A percentile compares a stretch with the other conserved stretches of the same genome.
These are phyloP conservation scores for Carettochelys insculpta DNA, from an alignment of 2,113 vertebrate species.

Conservation along the genomic window DNA sequence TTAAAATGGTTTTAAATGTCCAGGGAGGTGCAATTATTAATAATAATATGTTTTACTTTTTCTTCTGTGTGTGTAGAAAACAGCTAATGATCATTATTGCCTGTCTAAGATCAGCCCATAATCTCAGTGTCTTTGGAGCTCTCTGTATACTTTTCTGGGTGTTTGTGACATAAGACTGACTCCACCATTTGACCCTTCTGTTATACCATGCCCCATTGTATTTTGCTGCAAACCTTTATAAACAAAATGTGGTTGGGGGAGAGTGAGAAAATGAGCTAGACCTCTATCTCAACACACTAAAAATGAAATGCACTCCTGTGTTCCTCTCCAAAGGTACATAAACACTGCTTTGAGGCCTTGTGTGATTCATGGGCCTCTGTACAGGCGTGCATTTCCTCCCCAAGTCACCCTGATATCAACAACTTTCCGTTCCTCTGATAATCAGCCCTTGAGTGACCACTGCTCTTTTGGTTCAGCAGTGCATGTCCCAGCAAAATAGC, in stretches of 20 bases:
- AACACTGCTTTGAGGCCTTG: not conserved
- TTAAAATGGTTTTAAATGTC: not conserved
- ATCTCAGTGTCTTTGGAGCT: not conserved
- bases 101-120: not conserved
- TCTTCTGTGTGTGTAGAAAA: not conserved
- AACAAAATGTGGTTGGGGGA: not conserved
- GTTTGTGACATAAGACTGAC: not conserved
- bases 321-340: not conserved
- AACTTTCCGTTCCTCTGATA: not conserved
- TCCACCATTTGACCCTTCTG: not conserved
- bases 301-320: not conserved
- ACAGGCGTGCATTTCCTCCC: not conserved
- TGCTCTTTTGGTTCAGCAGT: not conserved
- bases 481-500: not conserved
- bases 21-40: not conserved
- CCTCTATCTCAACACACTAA: not conserved
- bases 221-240: not conserved
- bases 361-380: not conserved
- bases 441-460: not conserved
- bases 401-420: not conserved
- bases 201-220: not conserved
- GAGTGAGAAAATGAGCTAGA: not conserved
- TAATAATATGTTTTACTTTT: not conserved
- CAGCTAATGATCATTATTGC: not conserved
- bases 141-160: not conserved